These are phyloP conservation scores for Papilio helenus DNA, from an alignment of 1,140 invertebrate genomes.

Conservation along the genomic window DNA sequence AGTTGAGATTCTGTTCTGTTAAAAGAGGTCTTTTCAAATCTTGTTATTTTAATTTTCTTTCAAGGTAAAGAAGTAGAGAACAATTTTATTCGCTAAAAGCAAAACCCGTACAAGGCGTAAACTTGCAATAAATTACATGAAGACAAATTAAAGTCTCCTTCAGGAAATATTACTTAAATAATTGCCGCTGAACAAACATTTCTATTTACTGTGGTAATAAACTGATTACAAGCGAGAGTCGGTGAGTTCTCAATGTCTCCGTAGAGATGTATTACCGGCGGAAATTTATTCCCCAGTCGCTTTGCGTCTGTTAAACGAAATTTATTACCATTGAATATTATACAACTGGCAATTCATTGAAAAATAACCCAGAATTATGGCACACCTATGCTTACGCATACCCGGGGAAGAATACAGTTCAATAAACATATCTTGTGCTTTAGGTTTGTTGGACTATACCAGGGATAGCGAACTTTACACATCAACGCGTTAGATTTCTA, in stretches of 20 bases:
- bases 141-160: background rate
- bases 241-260: background rate
- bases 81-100: background rate
- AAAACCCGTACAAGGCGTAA: background rate
- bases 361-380: background rate
- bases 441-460: too few relatives aligned
- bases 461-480: too few relatives aligned
- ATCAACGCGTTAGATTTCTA: too few relatives aligned
- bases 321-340: background rate
- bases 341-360: background rate
- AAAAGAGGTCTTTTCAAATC: background rate
- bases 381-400: too few relatives aligned
- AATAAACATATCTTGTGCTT: background rate
- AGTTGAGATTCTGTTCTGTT: too few relatives aligned
- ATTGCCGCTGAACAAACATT: conserved; percentile 21
- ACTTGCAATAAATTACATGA: background rate
- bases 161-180: conserved; percentile 15
- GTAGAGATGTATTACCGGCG: conserved; percentile 18
- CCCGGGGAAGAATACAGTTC: background rate
- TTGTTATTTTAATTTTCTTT: background rate
- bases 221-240: conserved; percentile 17
- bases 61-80: background rate
- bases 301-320: conserved; percentile 14
- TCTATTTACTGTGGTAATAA: conserved; percentile 10
- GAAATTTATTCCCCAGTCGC: conserved; percentile 2